Base-by-base conservation (phyloP, 2,797 vertebrate genomes). In the Pempheris klunzingeri region DNA sequence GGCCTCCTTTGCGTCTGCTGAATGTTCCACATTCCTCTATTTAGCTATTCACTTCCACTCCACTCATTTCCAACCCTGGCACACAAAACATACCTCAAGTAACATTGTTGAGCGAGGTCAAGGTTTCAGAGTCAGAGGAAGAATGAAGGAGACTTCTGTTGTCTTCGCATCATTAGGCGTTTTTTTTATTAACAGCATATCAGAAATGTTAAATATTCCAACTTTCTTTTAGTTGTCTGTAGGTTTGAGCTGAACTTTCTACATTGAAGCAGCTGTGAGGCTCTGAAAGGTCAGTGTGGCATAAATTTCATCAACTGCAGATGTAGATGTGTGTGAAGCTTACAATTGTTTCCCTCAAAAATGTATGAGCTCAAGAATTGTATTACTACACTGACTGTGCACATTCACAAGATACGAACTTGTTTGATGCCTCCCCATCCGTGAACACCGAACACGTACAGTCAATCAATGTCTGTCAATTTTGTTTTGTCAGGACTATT, bases 241-340 rank as follows among this genome's bases (percentile, higher is more conserved):
- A 24, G 24, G 2, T 43, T 59, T 67, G 44, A 60, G 22, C 39
- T 7, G 22, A 57, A 15, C 28, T 30, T 69, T 61, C 22, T 53
- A 62, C 43, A 30, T 5, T 38, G 36, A 44, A 14, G 28, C 15
- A 69, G 44, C 59, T 12, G 53, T 44, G 34, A 67, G 43, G 26
- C 7, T 54, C 71, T 63, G 44, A 84, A 71, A 75, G 64, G 71
- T 64, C 74, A 70, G 49, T 4, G 30, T 39, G n/a, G 36, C 63
- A 53, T 50, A 38, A 0, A 46, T 63, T 50, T 47, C 18, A n/a
- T 67, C n/a, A 36, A 17, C 11, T 58, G 70, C 7, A 65, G 17
- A 32, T 58, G 24, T 80, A 65, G 17, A 32, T 58, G 24, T 80
- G 22, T 83, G 38, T 58, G 53, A 36, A 59, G 55, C 43, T 53